phyloP scores from a whole-genome alignment of 2,888 invertebrate species.

The Melolontha melolontha region DNA sequence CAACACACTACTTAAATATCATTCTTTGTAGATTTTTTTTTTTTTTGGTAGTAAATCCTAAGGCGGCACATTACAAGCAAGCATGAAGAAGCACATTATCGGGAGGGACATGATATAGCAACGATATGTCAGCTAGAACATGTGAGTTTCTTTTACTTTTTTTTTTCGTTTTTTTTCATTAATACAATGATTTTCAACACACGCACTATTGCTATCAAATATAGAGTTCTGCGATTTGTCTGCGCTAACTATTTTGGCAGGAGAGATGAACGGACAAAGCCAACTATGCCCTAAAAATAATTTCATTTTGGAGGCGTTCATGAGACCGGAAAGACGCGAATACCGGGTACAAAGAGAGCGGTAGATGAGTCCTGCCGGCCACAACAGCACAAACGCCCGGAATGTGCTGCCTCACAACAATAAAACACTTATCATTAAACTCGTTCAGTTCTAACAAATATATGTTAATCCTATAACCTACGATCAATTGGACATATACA shows the following conservation, averaged over 20 bases:
- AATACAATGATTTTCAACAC: constrained; percentile 49
- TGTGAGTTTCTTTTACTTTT: constrained; percentile 50
- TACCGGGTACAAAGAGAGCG: constrained; percentile 19
- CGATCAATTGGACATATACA: constrained; percentile 47
- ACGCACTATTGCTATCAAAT: constrained; percentile 66
- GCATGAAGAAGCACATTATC: constrained; percentile 66
- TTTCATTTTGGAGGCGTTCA: constrained; percentile 46
- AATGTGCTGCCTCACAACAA: constrained; percentile 63
- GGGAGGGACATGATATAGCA: constrained; percentile 53
- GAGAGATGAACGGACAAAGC: constrained; percentile 67
- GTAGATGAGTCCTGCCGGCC: constrained; percentile 57
- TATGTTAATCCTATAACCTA: constrained; percentile 38
- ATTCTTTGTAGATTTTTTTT: constrained; percentile 6
- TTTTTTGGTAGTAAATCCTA: constrained; percentile 41
- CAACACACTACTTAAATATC: constrained; percentile 42
- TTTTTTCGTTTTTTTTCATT: constrained; percentile 52
- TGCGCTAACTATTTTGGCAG: constrained; percentile 62
- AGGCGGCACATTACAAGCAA: constrained; percentile 58
- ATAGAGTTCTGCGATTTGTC: constrained; percentile 59
- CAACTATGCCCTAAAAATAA: constrained; percentile 55
- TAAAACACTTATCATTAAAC: constrained; percentile 63
- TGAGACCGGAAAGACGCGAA: constrained; percentile 51
- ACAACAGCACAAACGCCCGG: constrained; percentile 58
- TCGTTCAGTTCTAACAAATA: constrained; percentile 64
- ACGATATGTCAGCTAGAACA: constrained; percentile 58